phyloP scores from a whole-genome alignment of 1,140 invertebrate species.

The Saccostrea glomerata region DNA sequence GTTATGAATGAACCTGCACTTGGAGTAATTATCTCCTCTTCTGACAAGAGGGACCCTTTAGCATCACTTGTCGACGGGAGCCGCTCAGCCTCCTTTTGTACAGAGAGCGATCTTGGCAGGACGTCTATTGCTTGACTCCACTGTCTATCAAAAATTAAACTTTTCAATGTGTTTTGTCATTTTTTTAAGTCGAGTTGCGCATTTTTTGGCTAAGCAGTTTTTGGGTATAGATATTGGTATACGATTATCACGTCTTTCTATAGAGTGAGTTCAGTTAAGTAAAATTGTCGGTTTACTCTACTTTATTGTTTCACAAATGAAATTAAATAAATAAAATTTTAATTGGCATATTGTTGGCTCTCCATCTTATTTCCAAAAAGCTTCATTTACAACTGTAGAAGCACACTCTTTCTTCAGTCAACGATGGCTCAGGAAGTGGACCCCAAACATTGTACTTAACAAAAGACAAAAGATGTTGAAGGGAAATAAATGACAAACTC shows the following conservation, averaged over 20 bases:
- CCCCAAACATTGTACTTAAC: background rate
- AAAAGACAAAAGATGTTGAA: background rate
- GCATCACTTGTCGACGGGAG: slow-evolving; percentile 12
- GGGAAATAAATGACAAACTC: slow-evolving; percentile 3
- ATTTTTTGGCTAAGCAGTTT: background rate
- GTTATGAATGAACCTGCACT: slow-evolving; percentile 37
- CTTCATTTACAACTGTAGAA: too few relatives aligned
- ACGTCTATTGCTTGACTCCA: slow-evolving; percentile 35
- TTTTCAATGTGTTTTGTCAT: background rate
- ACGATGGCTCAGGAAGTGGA: background rate
- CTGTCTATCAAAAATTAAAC: slow-evolving; percentile 24
- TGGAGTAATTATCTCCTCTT: slow-evolving; percentile 22
- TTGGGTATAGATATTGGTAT: background rate
- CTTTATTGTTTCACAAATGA: too few relatives aligned
- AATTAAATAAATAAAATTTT: too few relatives aligned
- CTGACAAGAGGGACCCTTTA: slow-evolving; percentile 21
- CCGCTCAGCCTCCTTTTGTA: slow-evolving; percentile 13
- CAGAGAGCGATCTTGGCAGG: slow-evolving; percentile 7
- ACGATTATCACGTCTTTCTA: too few relatives aligned
- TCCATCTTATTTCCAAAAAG: too few relatives aligned
- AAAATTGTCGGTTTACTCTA: too few relatives aligned
- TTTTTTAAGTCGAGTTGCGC: slow-evolving; percentile 1
- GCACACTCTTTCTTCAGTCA: too few relatives aligned
- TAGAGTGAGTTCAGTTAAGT: too few relatives aligned
- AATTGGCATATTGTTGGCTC: too few relatives aligned